Base-by-base conservation (phyloP, 2,797 vertebrate species). In the Sylvilagus floridanus region DNA sequence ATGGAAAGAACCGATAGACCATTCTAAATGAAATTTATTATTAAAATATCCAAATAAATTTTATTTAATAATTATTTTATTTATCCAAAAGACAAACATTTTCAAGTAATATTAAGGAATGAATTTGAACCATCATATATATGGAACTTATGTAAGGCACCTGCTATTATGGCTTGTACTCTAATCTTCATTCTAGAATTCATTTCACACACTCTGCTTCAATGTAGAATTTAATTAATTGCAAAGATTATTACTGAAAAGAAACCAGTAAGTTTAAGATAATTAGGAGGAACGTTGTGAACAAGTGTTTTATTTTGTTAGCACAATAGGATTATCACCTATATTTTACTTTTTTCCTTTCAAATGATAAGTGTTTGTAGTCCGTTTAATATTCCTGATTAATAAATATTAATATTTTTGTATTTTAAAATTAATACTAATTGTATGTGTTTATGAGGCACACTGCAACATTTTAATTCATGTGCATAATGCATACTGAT, bases 21-120 rank as follows among this genome's bases (percentile, higher is more conserved):
- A 69, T 50, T 87, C 9, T 68, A 75, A 90, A 91, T 28, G 77
- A 69, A 75, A 2, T 26, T 42, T 47, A 35, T 63, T 75, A 60
- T 88, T 76, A 60, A 96, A 84, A 72, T 89, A 75, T 19, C 19
- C 52, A 72, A 66, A n/a, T 66, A 78, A 32, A 1, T 77, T 84
- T 79, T 24, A 16, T 92, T 73, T 14, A 6, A 66, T 22, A 30
- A 73, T 60, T 76, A 5, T 62, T 88, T 79, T 84, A 12, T 65
- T 93, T 37, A 93, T 79, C 7, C 17, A 8, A 62, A 47, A 35
- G 22, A 52, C 24, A 73, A 68, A 72, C 24, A 24, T 92, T 91
- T 93, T 87, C 47, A 73, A 94, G 73, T 0, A 52, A 5, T 79
- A 65, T 19, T 69, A 88, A 69, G 42, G 65, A 71, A 83, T 37